A percentile compares a stretch with the other conserved stretches of the same genome.
Conservation (phyloP, 2,797 vertebrate genomes). For the Lophotriccus pileatus region DNA sequence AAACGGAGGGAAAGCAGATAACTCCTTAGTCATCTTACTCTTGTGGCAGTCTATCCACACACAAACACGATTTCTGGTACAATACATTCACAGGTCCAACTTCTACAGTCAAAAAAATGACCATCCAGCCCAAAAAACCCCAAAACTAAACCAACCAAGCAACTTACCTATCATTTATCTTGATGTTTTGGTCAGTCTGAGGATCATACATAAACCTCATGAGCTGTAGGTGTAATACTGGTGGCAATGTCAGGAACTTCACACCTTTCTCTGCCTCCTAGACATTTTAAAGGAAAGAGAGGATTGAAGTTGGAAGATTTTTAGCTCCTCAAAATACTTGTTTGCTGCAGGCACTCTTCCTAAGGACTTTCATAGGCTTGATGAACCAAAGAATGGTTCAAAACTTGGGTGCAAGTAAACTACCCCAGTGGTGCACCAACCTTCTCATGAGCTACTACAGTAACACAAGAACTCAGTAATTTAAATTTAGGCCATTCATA, state of each 20-base stretch:
- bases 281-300: background rate
- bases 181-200: conserved; percentile 99
- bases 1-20: background rate
- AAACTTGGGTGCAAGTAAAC: background rate
- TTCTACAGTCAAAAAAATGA: background rate
- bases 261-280: conserved; percentile 99
- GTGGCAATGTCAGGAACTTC: conserved; percentile 96
- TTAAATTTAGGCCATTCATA: background rate
- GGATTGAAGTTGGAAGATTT: background rate
- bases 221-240: conserved; percentile 96
- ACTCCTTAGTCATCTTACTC: background rate
- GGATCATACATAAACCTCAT: conserved; percentile 99
- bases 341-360: background rate
- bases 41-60: background rate
- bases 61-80: background rate
- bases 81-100: background rate
- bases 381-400: background rate
- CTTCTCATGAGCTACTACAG: background rate
- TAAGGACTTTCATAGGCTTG: background rate
- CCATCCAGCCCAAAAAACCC: background rate
- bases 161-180: conserved; percentile 95
- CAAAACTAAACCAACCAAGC: background rate
- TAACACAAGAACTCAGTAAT: background rate
- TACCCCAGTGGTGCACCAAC: background rate
- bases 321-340: background rate